Percentiles rank a stretch among this genome's conserved stretches.
These are phyloP conservation scores for Tribolium castaneum DNA, from an alignment of 1,140 invertebrate genomes.

Conservation along the genomic window DNA sequence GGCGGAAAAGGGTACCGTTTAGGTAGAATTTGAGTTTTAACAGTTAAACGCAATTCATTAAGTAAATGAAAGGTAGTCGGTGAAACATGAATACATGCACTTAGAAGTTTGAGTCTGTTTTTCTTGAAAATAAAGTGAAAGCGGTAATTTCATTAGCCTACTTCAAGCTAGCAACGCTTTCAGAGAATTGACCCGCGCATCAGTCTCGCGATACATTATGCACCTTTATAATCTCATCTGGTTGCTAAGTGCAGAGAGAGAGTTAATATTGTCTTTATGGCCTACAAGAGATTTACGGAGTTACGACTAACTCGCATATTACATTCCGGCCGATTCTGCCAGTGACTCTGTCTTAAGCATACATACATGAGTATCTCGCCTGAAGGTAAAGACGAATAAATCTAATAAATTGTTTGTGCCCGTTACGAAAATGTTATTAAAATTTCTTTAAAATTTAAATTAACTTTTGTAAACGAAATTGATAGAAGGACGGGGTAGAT, in stretches of 20 bases:
- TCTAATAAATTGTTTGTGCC: slow-evolving; percentile 43
- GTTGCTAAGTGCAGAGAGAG: slow-evolving; percentile 52
- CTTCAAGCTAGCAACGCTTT: slow-evolving; percentile 30
- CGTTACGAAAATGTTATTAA: slow-evolving; percentile 41
- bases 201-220: slow-evolving; percentile 48
- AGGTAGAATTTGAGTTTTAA: slow-evolving; percentile 44
- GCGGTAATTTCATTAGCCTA: slow-evolving; percentile 48
- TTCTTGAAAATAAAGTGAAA: slow-evolving; percentile 50
- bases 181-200: slow-evolving; percentile 40
- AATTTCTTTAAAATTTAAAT: slow-evolving; percentile 45
- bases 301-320: slow-evolving; percentile 56
- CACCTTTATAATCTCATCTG: slow-evolving; percentile 55
- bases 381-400: slow-evolving; percentile 41
- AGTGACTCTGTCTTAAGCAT: slow-evolving; percentile 41
- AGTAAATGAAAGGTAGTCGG: slow-evolving; percentile 45
- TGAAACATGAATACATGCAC: slow-evolving; percentile 48
- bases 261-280: slow-evolving; percentile 59
- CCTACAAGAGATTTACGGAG: slow-evolving; percentile 56
- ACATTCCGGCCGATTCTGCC: slow-evolving; percentile 51
- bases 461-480: slow-evolving; percentile 41
- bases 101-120: slow-evolving; percentile 47
- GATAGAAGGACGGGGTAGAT: slow-evolving; percentile 30
- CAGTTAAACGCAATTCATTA: slow-evolving; percentile 45
- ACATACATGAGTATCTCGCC: slow-evolving; percentile 41
- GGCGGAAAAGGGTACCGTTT: slow-evolving; percentile 11